These are phyloP conservation scores for Zophobas atratus DNA, from an alignment of 1,140 invertebrate species.

Conservation along the genomic window DNA sequence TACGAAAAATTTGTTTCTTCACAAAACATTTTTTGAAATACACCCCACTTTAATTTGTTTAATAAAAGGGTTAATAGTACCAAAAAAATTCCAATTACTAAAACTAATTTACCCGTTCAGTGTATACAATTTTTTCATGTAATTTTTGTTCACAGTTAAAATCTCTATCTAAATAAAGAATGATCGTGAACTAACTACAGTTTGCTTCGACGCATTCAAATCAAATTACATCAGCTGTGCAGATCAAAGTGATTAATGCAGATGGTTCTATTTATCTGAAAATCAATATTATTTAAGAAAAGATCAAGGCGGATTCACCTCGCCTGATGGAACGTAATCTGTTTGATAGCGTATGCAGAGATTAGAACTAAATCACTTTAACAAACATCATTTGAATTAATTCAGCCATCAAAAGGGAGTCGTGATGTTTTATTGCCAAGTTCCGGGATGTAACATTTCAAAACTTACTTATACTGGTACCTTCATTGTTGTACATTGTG, in stretches of 20 bases:
- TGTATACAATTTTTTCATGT: no score
- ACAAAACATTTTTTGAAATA: no score
- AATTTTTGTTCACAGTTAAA: no score
- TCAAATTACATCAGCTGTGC: no score
- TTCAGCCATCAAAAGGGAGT: conserved; percentile 47
- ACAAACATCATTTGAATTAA: conserved; percentile 48
- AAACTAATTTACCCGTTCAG: no score
- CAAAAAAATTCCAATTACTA: no score
- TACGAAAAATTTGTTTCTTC: no score
- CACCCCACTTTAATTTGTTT: no score
- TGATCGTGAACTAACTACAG: background rate
- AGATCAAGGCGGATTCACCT: conserved; percentile 21
- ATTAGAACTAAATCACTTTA: conserved; percentile 41
- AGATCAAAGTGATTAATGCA: background rate
- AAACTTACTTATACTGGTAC: conserved; percentile 47
- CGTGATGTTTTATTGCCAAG: conserved; percentile 47
- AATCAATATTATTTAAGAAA: conserved; percentile 41
- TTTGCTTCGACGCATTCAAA: background rate
- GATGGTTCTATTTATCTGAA: conserved; percentile 15
- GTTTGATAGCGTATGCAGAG: conserved; percentile 37
- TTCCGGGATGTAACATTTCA: conserved; percentile 47
- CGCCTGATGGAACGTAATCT: conserved; percentile 26
- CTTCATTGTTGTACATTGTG: conserved; percentile 35
- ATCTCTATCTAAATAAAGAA: no score
- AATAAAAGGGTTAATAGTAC: no score